These are phyloP conservation scores for Epinephelus awoara DNA, from an alignment of 2,797 vertebrate species.

Conservation along the genomic window DNA sequence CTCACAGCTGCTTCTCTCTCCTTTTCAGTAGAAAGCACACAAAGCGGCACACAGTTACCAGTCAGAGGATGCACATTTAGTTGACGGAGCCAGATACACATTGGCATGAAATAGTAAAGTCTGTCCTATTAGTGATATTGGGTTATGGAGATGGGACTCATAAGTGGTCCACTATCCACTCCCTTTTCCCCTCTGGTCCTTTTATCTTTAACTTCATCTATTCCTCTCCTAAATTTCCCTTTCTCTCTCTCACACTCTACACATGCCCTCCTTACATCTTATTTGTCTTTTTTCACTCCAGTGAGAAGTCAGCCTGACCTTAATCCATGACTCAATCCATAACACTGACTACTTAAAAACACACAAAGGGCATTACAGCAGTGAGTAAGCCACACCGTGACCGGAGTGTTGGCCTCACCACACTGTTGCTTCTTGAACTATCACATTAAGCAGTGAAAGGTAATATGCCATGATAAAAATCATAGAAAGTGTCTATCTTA, in stretches of 20 bases:
- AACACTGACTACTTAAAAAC: slow-evolving; percentile 31
- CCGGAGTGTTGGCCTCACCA: not conserved
- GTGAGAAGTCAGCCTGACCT: slow-evolving; percentile 23
- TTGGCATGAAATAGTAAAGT: too few relatives aligned
- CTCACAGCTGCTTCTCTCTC: too few relatives aligned
- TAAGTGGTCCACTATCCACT: not conserved
- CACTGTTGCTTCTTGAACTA: not conserved
- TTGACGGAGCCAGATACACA: too few relatives aligned
- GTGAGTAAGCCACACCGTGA: slow-evolving; percentile 7
- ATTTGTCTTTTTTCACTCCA: not conserved
- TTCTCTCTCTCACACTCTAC: not conserved
- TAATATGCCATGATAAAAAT: not conserved
- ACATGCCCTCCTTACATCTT: not conserved
- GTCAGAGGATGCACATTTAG: too few relatives aligned
- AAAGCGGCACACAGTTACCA: too few relatives aligned
- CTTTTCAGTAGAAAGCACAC: too few relatives aligned
- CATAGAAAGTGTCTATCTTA: not conserved
- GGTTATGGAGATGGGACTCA: too few relatives aligned
- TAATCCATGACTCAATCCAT: slow-evolving; percentile 47
- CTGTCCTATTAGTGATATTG: too few relatives aligned
- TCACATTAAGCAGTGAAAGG: not conserved
- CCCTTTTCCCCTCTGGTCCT: not conserved
- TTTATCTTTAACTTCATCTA: not conserved
- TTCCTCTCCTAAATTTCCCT: not conserved
- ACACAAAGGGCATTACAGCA: slow-evolving; percentile 1